Evolutionary conservation across 2,888 invertebrate species (phyloP).

Genomic region (Buathra laborator): DNA sequence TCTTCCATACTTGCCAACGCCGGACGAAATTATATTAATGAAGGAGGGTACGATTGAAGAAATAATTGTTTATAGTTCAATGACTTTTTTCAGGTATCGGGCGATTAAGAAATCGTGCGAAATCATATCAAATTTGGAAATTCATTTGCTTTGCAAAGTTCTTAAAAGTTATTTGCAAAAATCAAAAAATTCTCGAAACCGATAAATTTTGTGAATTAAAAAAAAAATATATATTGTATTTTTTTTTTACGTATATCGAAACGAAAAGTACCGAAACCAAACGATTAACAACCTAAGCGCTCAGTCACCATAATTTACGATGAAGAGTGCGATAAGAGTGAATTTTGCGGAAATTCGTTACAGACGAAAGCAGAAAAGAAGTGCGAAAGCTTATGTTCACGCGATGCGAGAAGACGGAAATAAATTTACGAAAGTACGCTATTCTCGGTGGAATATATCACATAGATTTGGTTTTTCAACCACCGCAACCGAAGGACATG

Average conservation of each 20-base stretch:
- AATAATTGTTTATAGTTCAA: not conserved
- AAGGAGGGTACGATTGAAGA: conserved; percentile 76
- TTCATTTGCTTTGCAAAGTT: conserved; percentile 23
- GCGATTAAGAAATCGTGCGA: not conserved
- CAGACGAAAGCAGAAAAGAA: conserved; percentile 84
- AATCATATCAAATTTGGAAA: not conserved
- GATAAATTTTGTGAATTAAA: too few relatives aligned
- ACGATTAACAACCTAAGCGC: too few relatives aligned
- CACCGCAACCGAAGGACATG: conserved; percentile 91
- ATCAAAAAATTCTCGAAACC: too few relatives aligned
- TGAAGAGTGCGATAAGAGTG: not conserved
- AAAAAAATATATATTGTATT: too few relatives aligned
- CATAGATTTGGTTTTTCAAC: conserved; percentile 91
- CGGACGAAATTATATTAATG: conserved; percentile 77
- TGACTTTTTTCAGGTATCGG: too few relatives aligned
- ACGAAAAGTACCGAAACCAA: too few relatives aligned
- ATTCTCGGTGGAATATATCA: conserved; percentile 92
- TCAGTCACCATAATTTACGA: too few relatives aligned
- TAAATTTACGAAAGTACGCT: conserved; percentile 91
- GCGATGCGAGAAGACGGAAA: conserved; percentile 83
- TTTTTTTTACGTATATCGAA: too few relatives aligned
- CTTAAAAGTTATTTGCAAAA: not conserved
- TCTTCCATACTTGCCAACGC: conserved; percentile 82
- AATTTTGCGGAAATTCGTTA: conserved; percentile 57
- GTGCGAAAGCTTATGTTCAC: conserved; percentile 76